These are phyloP conservation scores for Luperina testacea DNA, from an alignment of 2,888 invertebrate genomes.

Conservation along the genomic window DNA sequence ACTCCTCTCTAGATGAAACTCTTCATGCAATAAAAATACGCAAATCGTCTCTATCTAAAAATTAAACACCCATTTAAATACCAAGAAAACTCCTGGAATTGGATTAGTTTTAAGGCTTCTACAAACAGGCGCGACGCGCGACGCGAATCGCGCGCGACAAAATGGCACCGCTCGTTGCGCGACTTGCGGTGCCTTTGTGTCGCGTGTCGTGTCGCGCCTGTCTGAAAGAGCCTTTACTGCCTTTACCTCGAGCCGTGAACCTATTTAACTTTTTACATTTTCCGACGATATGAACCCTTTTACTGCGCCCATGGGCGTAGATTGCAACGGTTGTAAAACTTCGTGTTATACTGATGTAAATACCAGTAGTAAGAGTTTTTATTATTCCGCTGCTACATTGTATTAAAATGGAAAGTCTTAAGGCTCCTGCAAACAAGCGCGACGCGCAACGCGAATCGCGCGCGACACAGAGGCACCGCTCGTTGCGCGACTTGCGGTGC, in stretches of 20 bases:
- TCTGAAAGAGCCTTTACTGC: too few relatives aligned
- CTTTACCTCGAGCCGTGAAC: neutral
- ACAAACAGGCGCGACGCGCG: too few relatives aligned
- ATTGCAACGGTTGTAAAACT: constrained; percentile 7
- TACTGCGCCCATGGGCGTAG: too few relatives aligned
- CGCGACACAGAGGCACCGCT: too few relatives aligned
- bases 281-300: constrained; percentile 4
- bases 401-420: neutral
- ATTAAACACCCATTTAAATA: constrained; percentile 32
- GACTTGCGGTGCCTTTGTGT: too few relatives aligned
- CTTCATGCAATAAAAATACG: neutral
- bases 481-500: too few relatives aligned
- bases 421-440: too few relatives aligned
- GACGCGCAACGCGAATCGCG: too few relatives aligned
- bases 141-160: too few relatives aligned
- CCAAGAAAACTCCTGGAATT: constrained; percentile 27
- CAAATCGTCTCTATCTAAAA: neutral
- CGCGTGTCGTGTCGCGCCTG: too few relatives aligned
- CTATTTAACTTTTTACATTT: constrained; percentile 39
- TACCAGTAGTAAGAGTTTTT: neutral
- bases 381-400: neutral
- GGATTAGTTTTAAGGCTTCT: constrained; percentile 32
- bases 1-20: neutral
- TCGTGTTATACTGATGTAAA: constrained; percentile 23
- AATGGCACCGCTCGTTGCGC: too few relatives aligned